Base-by-base conservation (phyloP, 2,888 invertebrate genomes). In the Drosophila siamana region DNA sequence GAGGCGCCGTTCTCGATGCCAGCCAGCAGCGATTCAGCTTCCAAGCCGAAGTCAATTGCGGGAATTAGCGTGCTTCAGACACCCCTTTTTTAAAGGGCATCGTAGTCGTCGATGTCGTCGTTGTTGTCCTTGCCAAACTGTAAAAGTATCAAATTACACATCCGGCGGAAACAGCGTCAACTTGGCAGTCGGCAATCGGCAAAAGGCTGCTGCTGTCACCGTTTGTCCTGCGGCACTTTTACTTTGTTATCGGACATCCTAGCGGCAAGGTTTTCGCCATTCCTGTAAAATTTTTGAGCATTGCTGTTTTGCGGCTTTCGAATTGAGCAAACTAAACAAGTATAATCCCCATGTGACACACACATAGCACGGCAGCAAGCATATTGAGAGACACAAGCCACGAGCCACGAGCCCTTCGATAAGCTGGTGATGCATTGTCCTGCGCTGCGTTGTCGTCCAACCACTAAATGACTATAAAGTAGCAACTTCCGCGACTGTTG, bases 401-500 rank as follows among this genome's bases (percentile, higher is more conserved):
- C 33, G 13, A 30, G 41, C 30, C 16, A 13, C 33, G 13, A 15
- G 36, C 24, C 15, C 44, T 51, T 52, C 63, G 77, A 76, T 80
- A 84, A 78, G 69, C 66, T 54, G 51, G 30, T 61, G 67, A 61
- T 71, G 79, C 83, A 76, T 86, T 77, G 80, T 83, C 79, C 84
- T 69, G 64, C 40, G 51, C 19, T 47, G 51, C 52, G 26, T 40
- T 66, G 61, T 70, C 69, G 86, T 74, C 82, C 89, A 90, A 90
- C 91, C 90, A 90, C 90, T 90, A 89, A 90, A 90, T 89, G 89
- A 89, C 89, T 90, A 88, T 90, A 90, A 90, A 90, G 88, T 85
- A 89, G 89, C 81, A 86, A 89, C 90, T 90, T 90, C 91, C 90
- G 89, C 80, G 83, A 79, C 87, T 86, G 86, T 90, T 90, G 90